phyloP scores from a whole-genome alignment of 1,140 invertebrate species.

The Drosophila sp. region DNA sequence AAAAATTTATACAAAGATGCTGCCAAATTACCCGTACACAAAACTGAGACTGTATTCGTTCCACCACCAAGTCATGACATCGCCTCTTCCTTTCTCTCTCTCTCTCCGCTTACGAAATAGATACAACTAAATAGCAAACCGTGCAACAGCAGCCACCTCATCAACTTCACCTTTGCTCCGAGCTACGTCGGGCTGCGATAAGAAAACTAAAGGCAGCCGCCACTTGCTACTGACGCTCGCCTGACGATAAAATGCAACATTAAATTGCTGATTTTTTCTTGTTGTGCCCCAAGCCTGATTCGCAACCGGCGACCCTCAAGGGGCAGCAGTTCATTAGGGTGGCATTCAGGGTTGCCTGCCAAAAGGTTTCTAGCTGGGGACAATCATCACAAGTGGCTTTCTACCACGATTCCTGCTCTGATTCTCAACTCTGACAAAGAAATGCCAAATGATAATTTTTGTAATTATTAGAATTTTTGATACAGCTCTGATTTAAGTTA shows the following conservation, averaged over 20 bases:
- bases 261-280: constrained; percentile 75
- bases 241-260: constrained; percentile 82
- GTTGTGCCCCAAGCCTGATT: constrained; percentile 2
- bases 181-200: constrained; percentile 37
- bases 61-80: constrained; percentile 50
- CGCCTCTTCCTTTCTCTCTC: background rate
- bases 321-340: constrained; percentile 74
- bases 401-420: constrained; percentile 13
- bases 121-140: constrained; percentile 24
- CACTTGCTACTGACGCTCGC: constrained; percentile 42
- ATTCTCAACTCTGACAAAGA: constrained; percentile 26
- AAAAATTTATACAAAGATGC: constrained; percentile 84
- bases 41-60: constrained; percentile 35
- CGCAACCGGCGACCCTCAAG: constrained; percentile 30
- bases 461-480: constrained; percentile 6
- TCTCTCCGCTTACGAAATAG: constrained; percentile 30
- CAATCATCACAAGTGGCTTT: constrained; percentile 40
- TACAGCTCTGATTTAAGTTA: background rate
- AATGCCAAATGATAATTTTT: constrained; percentile 33
- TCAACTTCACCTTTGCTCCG: constrained; percentile 44
- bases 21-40: constrained; percentile 72
- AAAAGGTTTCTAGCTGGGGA: constrained; percentile 15
- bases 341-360: constrained; percentile 28
- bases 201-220: constrained; percentile 36
- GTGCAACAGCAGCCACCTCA: constrained; percentile 48